phyloP scores from a whole-genome alignment of 2,113 vertebrate species.

The Sprattus sprattus region DNA sequence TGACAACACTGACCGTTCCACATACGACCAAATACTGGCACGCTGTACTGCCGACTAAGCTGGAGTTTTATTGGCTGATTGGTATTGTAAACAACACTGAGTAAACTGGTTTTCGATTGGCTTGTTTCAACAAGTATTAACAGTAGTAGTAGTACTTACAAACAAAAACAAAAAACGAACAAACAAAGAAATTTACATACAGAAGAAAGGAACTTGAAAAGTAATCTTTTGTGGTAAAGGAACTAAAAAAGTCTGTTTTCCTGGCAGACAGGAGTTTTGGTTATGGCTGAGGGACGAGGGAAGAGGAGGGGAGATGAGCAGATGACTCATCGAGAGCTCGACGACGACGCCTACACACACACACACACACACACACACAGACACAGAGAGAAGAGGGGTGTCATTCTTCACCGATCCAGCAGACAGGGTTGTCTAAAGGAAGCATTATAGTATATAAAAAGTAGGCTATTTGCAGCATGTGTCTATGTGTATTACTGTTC shows the following conservation, averaged over 20 bases:
- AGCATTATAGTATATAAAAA: too few relatives aligned
- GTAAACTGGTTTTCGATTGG: constrained; percentile 75
- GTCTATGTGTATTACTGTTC: too few relatives aligned
- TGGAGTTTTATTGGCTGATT: constrained; percentile 68
- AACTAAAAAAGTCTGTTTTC: constrained; percentile 54
- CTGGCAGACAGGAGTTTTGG: constrained; percentile 77
- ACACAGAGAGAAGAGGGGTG: too few relatives aligned
- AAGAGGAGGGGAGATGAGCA: constrained; percentile 37
- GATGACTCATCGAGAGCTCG: constrained; percentile 62
- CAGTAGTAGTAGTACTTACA: constrained; percentile 56
- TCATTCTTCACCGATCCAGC: too few relatives aligned
- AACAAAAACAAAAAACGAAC: constrained; percentile 45
- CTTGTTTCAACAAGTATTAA: constrained; percentile 68
- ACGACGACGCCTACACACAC: constrained; percentile 54
- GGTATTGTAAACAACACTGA: constrained; percentile 72
- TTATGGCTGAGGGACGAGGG: constrained; percentile 71
- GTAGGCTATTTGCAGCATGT: too few relatives aligned
- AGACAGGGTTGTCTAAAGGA: too few relatives aligned
- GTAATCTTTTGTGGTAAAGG: background rate
- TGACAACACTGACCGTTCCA: constrained; percentile 62
- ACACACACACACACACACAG: too few relatives aligned
- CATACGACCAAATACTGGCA: constrained; percentile 49
- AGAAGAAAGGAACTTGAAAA: constrained; percentile 52
- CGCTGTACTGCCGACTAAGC: constrained; percentile 69
- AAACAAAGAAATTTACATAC: constrained; percentile 53